Evolutionary conservation across 2,113 vertebrate species (phyloP).

Genomic region (Spea multiplicata): DNA sequence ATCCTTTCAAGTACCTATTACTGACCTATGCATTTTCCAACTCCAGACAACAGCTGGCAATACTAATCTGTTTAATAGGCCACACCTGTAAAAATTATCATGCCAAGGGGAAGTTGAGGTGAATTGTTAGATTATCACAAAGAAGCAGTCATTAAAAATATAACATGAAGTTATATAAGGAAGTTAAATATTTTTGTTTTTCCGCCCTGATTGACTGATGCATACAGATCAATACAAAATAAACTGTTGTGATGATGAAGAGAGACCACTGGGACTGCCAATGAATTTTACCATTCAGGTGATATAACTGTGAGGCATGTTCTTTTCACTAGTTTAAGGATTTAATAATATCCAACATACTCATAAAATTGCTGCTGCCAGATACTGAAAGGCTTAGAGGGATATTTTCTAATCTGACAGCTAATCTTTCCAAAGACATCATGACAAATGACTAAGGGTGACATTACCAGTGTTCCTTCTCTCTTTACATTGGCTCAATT

Average conservation of each 20-base stretch:
- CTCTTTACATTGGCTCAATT: constrained; percentile 33
- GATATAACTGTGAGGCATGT: constrained; percentile 31
- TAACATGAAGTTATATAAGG: no score
- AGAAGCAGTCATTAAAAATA: no score
- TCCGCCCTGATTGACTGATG: background rate
- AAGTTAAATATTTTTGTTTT: background rate
- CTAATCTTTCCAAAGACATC: constrained; percentile 65
- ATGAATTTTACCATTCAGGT: constrained; percentile 28
- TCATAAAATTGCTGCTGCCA: constrained; percentile 56
- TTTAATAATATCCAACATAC: constrained; percentile 49
- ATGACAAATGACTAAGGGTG: constrained; percentile 60
- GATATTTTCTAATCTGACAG: constrained; percentile 69
- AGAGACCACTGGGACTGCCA: constrained; percentile 20
- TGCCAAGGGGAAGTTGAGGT: no score
- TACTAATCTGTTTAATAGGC: no score
- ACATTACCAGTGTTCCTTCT: constrained; percentile 43
- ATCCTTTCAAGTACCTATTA: no score
- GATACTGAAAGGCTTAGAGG: constrained; percentile 61
- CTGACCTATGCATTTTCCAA: no score
- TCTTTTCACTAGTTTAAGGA: constrained; percentile 37
- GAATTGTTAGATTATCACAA: no score
- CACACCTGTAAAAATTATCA: no score
- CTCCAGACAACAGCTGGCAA: no score
- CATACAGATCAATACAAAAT: background rate
- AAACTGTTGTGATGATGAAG: background rate